A percentile compares a stretch with the other conserved stretches of the same genome.
Evolutionary conservation across 2,113 vertebrate species (phyloP).

Genomic region (Turdus rufiventris): DNA sequence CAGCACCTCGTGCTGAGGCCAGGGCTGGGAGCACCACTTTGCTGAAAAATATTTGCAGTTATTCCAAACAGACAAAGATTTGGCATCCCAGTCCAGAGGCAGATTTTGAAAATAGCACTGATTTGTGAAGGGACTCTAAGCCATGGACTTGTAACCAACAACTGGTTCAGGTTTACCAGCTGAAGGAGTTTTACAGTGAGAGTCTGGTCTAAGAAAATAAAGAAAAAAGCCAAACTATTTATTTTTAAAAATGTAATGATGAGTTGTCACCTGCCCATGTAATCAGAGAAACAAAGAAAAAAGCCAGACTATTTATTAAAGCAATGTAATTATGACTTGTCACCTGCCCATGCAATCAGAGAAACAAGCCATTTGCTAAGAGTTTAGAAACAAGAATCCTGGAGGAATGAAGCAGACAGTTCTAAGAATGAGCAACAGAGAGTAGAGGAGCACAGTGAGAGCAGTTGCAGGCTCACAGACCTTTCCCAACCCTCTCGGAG

Average conservation of each 20-base stretch:
- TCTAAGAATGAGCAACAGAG: accelerated
- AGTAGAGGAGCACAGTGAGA: neutral
- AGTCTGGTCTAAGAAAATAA: neutral
- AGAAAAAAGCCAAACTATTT: neutral
- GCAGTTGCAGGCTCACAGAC: neutral
- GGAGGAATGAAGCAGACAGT: neutral
- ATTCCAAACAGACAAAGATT: neutral
- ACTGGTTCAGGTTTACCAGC: neutral
- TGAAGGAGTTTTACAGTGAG: neutral
- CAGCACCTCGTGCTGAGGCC: neutral
- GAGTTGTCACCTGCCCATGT: neutral
- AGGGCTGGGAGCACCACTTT: neutral
- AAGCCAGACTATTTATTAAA: neutral
- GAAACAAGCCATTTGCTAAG: neutral
- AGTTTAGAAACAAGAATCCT: neutral
- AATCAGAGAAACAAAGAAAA: neutral
- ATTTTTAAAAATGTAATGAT: accelerated
- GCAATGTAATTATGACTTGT: neutral
- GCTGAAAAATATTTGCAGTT: neutral
- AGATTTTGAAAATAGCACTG: neutral
- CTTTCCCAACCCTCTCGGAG: accelerated
- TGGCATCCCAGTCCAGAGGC: neutral
- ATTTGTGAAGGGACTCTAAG: neutral
- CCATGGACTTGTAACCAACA: neutral
- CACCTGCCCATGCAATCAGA: neutral